Evolutionary conservation across 2,113 vertebrate genomes (phyloP).

Genomic region (Motacilla tschutschensis): DNA sequence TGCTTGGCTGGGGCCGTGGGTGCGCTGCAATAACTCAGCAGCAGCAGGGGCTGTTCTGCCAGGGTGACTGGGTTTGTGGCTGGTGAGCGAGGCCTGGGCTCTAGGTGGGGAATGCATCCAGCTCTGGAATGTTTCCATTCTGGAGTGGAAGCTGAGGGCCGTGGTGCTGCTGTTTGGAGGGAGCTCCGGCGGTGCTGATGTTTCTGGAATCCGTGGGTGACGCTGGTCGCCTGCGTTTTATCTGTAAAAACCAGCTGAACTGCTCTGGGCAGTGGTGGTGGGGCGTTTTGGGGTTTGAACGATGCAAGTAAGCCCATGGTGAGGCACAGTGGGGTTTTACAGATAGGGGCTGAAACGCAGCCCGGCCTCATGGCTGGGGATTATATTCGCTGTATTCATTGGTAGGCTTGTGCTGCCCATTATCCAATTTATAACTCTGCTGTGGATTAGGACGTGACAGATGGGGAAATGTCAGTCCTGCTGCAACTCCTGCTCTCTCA

Average conservation of each 20-base stretch:
- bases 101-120: not conserved
- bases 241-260: not conserved
- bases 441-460: conserved; percentile 42
- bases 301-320: accelerated
- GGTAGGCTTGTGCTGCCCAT: not conserved
- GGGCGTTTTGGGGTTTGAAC: not conserved
- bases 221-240: not conserved
- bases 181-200: not conserved
- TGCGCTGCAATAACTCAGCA: not conserved
- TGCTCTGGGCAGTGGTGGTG: not conserved
- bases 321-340: not conserved
- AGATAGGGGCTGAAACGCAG: not conserved
- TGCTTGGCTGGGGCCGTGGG: not conserved
- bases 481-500: not conserved
- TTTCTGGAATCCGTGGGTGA: not conserved
- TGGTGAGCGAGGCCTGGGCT: not conserved
- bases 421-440: not conserved
- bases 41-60: not conserved
- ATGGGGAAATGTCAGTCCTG: not conserved
- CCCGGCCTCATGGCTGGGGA: not conserved
- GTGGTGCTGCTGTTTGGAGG: not conserved
- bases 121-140: accelerated
- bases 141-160: not conserved
- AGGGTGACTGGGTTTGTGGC: not conserved
- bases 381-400: not conserved